These are phyloP conservation scores for Leptogaster cylindrica DNA, from an alignment of 2,888 invertebrate genomes.

Conservation along the genomic window DNA sequence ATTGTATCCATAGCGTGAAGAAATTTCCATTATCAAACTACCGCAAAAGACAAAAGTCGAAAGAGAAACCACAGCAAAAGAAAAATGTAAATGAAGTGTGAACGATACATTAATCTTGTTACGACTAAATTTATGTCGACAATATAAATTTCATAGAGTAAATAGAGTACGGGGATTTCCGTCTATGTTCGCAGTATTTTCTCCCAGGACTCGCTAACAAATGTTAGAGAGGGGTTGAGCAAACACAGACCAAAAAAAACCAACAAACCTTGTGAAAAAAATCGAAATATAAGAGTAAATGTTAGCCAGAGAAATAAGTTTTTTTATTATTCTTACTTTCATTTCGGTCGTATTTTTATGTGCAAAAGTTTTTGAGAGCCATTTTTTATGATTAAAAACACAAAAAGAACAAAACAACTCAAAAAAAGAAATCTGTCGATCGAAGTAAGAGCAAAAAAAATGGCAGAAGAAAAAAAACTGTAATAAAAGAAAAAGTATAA, in stretches of 20 bases:
- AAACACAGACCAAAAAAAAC: too few relatives aligned
- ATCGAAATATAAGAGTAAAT: background rate
- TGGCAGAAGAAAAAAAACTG: too few relatives aligned
- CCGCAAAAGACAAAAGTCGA: background rate
- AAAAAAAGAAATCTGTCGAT: too few relatives aligned
- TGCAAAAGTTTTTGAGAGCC: conserved; percentile 25
- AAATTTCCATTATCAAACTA: conserved; percentile 18
- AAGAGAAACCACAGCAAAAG: background rate
- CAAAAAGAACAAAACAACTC: background rate
- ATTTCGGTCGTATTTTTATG: conserved; percentile 21
- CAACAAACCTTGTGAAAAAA: too few relatives aligned
- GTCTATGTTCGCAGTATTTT: background rate
- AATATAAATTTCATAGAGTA: conserved; percentile 42
- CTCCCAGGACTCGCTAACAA: background rate
- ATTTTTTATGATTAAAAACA: conserved; percentile 33
- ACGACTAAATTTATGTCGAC: conserved; percentile 39
- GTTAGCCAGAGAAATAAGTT: conserved; percentile 10
- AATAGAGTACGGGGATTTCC: conserved; percentile 35
- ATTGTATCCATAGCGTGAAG: background rate
- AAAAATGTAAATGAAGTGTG: conserved; percentile 40
- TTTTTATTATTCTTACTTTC: conserved; percentile 5
- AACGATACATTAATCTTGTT: conserved; percentile 43
- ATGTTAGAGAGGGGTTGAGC: background rate
- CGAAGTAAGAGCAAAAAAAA: too few relatives aligned
- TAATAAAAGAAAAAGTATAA: too few relatives aligned